phyloP scores from a whole-genome alignment of 2,797 vertebrate genomes.

The Rhynchotus rufescens region DNA sequence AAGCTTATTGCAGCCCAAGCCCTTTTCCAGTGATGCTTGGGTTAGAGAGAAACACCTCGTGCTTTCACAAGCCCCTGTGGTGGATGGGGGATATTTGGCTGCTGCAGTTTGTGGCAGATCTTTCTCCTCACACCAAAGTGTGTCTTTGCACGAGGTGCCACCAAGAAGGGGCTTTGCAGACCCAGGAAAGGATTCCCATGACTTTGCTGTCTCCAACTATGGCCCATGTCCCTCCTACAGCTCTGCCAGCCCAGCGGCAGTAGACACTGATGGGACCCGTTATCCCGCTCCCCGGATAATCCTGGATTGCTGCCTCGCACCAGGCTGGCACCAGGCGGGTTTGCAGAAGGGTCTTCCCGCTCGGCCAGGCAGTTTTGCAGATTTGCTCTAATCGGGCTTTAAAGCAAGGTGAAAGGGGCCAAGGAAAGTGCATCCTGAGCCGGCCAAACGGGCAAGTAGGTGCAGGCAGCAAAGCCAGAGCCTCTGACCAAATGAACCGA shows the following conservation, averaged over 20 bases:
- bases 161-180: neutral
- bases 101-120: neutral
- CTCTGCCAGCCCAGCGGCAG: neutral
- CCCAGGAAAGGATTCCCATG: neutral
- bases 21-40: neutral
- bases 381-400: conserved; percentile 53
- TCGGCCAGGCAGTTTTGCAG: conserved; percentile 10
- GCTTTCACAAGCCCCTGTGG: neutral
- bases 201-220: neutral
- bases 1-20: conserved; percentile 24
- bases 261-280: rapidly evolving
- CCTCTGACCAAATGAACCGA: neutral
- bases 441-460: conserved; percentile 5
- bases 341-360: conserved; percentile 31
- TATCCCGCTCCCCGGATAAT: rapidly evolving
- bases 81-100: neutral
- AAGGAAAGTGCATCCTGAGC: conserved; percentile 18
- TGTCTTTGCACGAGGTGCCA: rapidly evolving
- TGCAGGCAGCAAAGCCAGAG: neutral
- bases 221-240: too few species aligned
- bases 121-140: neutral
- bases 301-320: neutral
- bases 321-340: neutral
- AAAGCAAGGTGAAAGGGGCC: conserved; percentile 43
- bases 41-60: conserved; percentile 1